Percentiles rank a stretch among this genome's conserved stretches.
Evolutionary conservation across 2,888 invertebrate genomes (phyloP).

Genomic region (Eupithecia abbreviata): DNA sequence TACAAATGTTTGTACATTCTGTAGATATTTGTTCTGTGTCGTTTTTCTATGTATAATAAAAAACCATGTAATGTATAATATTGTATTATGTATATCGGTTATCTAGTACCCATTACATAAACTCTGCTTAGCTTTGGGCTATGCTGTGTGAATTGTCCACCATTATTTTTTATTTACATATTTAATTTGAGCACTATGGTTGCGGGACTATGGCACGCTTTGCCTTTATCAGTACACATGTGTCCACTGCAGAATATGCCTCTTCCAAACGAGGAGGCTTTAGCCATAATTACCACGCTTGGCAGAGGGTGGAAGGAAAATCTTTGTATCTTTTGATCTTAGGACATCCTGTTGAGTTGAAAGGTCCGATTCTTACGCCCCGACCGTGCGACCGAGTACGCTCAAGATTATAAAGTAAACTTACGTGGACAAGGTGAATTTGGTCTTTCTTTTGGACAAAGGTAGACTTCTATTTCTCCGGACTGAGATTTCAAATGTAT

Average conservation of each 20-base stretch:
- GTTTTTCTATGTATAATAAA: too few species aligned
- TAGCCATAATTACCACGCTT: not conserved
- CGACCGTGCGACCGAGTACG: not conserved
- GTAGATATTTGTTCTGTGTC: too few species aligned
- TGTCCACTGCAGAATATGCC: not conserved
- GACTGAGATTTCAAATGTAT: constrained; percentile 95
- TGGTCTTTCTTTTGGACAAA: constrained; percentile 92
- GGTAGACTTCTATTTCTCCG: constrained; percentile 97
- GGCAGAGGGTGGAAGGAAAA: not conserved
- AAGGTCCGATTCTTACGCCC: not conserved
- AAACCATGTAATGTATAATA: too few species aligned
- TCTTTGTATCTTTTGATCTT: not conserved
- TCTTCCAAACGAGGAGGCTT: not conserved
- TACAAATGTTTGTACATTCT: too few species aligned
- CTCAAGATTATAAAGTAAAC: constrained; percentile 43
- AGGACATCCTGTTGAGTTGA: not conserved
- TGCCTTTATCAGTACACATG: not conserved
- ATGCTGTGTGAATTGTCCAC: too few species aligned
- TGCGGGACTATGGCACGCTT: not conserved
- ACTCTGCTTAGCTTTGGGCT: too few species aligned
- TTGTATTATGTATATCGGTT: too few species aligned
- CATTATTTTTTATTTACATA: too few species aligned
- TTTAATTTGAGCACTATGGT: not conserved
- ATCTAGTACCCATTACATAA: too few species aligned
- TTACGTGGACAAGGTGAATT: constrained; percentile 71